phyloP scores from a whole-genome alignment of 1,140 invertebrate species.

The Triops longicaudatus region DNA sequence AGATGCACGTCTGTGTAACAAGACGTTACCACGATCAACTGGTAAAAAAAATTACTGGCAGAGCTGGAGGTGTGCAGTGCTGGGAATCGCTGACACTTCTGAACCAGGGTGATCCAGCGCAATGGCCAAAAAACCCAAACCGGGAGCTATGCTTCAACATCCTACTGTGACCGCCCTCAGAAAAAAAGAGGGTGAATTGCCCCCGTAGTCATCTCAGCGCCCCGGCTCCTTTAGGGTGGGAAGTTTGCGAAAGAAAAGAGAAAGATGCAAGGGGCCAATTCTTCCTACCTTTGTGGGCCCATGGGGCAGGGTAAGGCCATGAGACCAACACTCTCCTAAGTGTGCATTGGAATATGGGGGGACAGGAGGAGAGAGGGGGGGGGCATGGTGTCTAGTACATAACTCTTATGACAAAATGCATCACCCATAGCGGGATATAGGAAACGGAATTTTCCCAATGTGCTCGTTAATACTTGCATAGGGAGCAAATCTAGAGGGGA shows the following conservation, averaged over 20 bases:
- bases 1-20: not conserved
- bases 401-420: slow-evolving; percentile 12
- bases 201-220: slow-evolving; percentile 1
- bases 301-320: not conserved
- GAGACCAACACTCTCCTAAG: not conserved
- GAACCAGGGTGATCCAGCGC: not conserved
- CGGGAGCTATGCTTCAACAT: slow-evolving; percentile 11
- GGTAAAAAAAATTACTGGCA: too few species aligned
- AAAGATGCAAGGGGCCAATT: slow-evolving; percentile 6
- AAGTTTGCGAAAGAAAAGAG: slow-evolving; percentile 12
- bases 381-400: not conserved
- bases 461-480: slow-evolving; percentile 8
- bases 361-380: too few species aligned
- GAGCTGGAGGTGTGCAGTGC: not conserved
- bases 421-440: not conserved
- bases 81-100: not conserved
- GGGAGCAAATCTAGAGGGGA: not conserved
- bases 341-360: not conserved
- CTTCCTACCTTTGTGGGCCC: slow-evolving; percentile 10
- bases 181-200: slow-evolving; percentile 11
- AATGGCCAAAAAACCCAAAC: slow-evolving; percentile 7
- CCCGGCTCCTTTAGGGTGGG: not conserved
- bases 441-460: slow-evolving; percentile 15
- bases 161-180: not conserved
- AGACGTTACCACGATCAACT: not conserved